Conservation (phyloP, 2,888 invertebrate species). For the Pseudeuparius sepicola region DNA sequence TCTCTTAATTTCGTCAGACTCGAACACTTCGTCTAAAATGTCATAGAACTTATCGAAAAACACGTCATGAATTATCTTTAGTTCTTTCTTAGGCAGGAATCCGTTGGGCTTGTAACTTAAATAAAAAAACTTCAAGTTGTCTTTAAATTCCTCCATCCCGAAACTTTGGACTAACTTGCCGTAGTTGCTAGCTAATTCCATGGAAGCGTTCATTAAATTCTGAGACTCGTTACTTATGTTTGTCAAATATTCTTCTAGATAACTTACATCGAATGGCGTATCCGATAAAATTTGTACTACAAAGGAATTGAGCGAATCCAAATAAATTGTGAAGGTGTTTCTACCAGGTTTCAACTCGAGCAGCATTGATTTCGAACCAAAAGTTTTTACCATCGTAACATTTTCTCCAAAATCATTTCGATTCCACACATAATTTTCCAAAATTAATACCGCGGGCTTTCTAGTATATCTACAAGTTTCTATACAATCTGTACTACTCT, state of each 20-base stretch:
- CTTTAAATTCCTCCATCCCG: conserved; percentile 27
- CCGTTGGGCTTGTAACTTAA: conserved; percentile 27
- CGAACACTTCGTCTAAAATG: conserved; percentile 16
- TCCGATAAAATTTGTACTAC: conserved; percentile 29
- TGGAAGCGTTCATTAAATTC: conserved; percentile 26
- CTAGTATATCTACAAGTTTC: too few relatives aligned
- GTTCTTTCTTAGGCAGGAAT: conserved; percentile 19
- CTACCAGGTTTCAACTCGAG: conserved; percentile 28
- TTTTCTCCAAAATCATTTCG: conserved; percentile 23
- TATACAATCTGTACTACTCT: too few relatives aligned
- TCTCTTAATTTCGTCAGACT: too few relatives aligned
- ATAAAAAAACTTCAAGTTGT: conserved; percentile 26
- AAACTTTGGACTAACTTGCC: conserved; percentile 31
- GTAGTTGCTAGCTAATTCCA: conserved; percentile 29
- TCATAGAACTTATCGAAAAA: conserved; percentile 15
- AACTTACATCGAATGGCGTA: conserved; percentile 26
- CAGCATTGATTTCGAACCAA: conserved; percentile 27
- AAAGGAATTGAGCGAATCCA: conserved; percentile 29
- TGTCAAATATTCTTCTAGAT: conserved; percentile 28
- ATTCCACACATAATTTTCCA: conserved; percentile 33
- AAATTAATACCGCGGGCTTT: too few relatives aligned
- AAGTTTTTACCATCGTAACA: conserved; percentile 26
- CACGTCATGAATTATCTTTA: conserved; percentile 19
- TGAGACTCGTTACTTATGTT: conserved; percentile 30
- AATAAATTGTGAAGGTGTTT: too few relatives aligned